Base-by-base conservation (phyloP, 2,797 vertebrate species). In the Etheostoma perlongum region DNA sequence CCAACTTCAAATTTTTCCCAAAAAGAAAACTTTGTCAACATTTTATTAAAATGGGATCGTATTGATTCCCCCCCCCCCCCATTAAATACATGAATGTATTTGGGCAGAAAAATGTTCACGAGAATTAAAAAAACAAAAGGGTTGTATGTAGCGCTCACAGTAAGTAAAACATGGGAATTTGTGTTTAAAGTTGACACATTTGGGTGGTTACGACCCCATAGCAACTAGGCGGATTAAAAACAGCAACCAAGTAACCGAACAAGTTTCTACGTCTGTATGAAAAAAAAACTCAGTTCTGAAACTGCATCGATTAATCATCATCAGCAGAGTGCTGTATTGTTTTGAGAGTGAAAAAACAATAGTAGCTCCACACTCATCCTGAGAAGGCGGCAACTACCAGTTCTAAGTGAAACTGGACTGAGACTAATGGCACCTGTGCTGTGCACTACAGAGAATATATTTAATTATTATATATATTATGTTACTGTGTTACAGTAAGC, bases 401-500 rank as follows among this genome's bases (percentile, higher is more conserved):
- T 36, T 49, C 40, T 4, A 51, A 67, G 33, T 74, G 83, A 85
- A 76, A 87, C 83, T 19, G 3, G 9, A 52, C 62, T 23, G 21
- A 63, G 62, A 70, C 19, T 61, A 51, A 36, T 2, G 25, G 9
- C 71, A 72, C 51, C 76, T 74, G 66, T 30, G 12, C 58, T 53
- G 18, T 23, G 16, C 21, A 49, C 44, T 8, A 12, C 21, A 49
- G 13, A 64, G 5, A 51, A 11, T 1, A 33, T 19, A n/a, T 25
- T n/a, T 27, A 27, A 27, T 27, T 27, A 27, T 27, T 27, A 27
- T 27, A 4, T 27, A 27, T 27, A 27, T 27, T 27, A 27, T 27
- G 4, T 27, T 18, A 62, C 15, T 48, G 18, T 16, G 42, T 11
- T 6, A 23, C 8, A 52, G 18, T 23, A 15, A 25, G 21, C 69